Base-by-base conservation (phyloP, 2,888 invertebrate species). In the Chrysomela aeneicollis region DNA sequence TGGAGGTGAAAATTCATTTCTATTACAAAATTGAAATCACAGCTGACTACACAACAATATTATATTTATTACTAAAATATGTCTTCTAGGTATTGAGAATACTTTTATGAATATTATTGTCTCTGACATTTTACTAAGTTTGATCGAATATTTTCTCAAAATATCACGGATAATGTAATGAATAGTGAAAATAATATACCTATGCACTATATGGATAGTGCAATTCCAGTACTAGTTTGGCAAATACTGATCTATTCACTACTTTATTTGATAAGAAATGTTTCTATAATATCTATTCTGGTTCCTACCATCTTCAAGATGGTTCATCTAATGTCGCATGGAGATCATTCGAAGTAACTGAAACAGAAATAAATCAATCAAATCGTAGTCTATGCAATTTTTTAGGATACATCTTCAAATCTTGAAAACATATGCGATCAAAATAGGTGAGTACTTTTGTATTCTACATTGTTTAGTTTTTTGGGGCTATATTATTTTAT, bases 261-360 rank as follows among this genome's bases (percentile, higher is more conserved):
- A 66, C 67, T 59, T 66, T 68, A 70, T 68, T 71, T 70, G 66
- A 71, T 67, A 69, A 74, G 71, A 73, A 73, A 71, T 74, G 70
- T 66, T 65, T 64, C 64, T 70, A 66, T 71, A 73, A 68, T 66
- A 63, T 70, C 64, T 63, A 66, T 69, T 71, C 70, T 72, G 74
- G 71, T 71, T 66, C 68, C 70, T 62, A 68, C 55, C 60, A 46
- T 55, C 59, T 57, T 55, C 62, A 67, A 65, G 59, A 65, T 65
- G 62, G 62, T 51, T 26, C 60, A 61, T 64, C 54, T 52, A 63
- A 63, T 60, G 50, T 59, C 35, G 55, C 26, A 37, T 15, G 42
- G 50, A 59, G 55, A 58, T 64, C 67, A 71, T 65, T 61, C 69
- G 67, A 65, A 71, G 68, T 67, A 68, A 64, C 73, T 73, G 64